Evolutionary conservation across 2,113 vertebrate species (phyloP).

Genomic region (Chlorocebus sabaeus): DNA sequence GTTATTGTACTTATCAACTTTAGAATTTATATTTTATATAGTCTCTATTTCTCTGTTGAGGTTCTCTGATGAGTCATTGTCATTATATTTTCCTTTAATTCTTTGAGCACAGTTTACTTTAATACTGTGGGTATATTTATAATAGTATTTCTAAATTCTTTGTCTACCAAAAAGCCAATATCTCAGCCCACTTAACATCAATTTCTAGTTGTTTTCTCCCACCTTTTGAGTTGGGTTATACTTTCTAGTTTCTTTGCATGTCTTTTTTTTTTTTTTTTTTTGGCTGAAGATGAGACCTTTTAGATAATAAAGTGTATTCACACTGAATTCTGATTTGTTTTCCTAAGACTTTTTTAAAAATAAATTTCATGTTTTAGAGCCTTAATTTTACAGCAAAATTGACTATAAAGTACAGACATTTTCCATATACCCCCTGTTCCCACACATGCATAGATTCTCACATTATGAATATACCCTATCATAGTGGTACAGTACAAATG

Average conservation of each 20-base stretch:
- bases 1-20: too few relatives aligned
- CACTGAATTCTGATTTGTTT: neutral
- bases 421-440: neutral
- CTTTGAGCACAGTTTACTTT: neutral
- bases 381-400: neutral
- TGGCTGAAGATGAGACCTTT: neutral
- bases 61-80: neutral
- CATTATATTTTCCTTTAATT: neutral
- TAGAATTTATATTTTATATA: neutral
- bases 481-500: neutral
- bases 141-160: neutral
- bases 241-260: neutral
- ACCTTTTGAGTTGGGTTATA: neutral
- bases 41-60: neutral
- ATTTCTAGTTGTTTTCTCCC: neutral
- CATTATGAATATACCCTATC: neutral
- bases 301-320: neutral
- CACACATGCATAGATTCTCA: neutral
- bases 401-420: neutral
- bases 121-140: neutral
- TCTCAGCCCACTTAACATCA: neutral
- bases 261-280: neutral
- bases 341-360: neutral
- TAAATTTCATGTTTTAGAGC: neutral
- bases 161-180: neutral